Conservation (phyloP, 2,113 vertebrate genomes). For the Lipotes vexillifer region DNA sequence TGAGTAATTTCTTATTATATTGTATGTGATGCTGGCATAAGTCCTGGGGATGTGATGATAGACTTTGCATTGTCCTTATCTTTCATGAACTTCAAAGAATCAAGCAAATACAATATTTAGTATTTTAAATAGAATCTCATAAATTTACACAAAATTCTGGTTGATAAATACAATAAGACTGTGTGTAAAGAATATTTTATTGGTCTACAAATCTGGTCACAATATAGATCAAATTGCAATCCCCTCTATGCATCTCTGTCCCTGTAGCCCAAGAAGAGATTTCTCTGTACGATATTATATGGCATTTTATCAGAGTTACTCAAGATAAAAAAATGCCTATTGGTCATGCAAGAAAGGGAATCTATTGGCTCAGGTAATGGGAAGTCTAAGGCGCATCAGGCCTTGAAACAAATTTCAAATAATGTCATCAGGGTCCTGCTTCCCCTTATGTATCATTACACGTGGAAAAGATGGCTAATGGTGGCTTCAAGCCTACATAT, state of each 20-base stretch:
- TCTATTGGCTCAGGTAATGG: background rate
- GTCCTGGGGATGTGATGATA: background rate
- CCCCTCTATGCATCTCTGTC: background rate
- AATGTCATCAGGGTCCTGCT: background rate
- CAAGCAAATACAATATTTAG: background rate
- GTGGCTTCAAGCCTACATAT: background rate
- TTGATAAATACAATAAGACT: background rate
- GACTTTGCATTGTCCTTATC: background rate
- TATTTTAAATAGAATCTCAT: background rate
- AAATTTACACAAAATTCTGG: slow-evolving; percentile 17
- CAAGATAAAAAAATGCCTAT: background rate
- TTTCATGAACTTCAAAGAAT: background rate
- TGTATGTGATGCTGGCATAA: background rate
- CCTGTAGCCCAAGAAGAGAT: background rate
- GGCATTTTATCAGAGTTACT: background rate
- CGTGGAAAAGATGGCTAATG: background rate
- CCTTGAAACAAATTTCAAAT: background rate
- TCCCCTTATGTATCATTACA: background rate
- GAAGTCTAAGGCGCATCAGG: background rate
- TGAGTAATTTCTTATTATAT: background rate
- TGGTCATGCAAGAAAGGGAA: background rate
- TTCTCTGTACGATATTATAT: background rate
- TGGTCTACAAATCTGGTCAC: background rate
- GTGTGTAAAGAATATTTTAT: background rate
- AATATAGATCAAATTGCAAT: background rate